Conservation (phyloP, 2,888 invertebrate genomes). For the Trachelus stipa region DNA sequence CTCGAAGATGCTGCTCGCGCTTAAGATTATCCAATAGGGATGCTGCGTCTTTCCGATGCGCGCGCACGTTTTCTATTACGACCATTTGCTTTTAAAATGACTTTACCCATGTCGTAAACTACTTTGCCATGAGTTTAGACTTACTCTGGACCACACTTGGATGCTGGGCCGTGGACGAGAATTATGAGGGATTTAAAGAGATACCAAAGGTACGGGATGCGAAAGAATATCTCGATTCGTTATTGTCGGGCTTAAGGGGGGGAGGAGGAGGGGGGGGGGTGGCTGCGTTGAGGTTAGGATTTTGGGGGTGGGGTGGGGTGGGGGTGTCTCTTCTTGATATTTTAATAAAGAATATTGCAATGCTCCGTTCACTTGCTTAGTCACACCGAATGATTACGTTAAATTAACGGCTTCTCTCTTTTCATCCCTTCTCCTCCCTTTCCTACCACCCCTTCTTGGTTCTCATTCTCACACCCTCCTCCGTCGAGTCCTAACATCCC, state of each 20-base stretch:
- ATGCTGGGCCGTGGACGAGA: not conserved
- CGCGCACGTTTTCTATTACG: not conserved
- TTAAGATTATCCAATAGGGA: not conserved
- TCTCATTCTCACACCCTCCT: not conserved
- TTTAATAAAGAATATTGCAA: conserved; percentile 61
- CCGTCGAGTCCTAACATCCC: too few relatives aligned
- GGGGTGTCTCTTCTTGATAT: conserved; percentile 42
- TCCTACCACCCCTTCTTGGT: not conserved
- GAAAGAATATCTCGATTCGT: too few relatives aligned
- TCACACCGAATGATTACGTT: conserved; percentile 57
- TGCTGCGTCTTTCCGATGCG: not conserved
- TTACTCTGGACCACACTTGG: too few relatives aligned
- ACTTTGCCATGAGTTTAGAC: too few relatives aligned
- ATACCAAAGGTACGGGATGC: too few relatives aligned
- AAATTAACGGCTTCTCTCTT: conserved; percentile 47
- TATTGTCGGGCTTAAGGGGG: too few relatives aligned
- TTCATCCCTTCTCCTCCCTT: not conserved
- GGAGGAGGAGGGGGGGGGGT: too few relatives aligned
- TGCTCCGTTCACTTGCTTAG: conserved; percentile 55
- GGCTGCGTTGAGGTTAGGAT: too few relatives aligned
- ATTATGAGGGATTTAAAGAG: not conserved
- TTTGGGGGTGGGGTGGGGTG: not conserved
- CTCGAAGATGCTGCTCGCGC: not conserved
- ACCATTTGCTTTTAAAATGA: too few relatives aligned
- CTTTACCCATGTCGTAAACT: too few relatives aligned